Conservation (phyloP, 2,113 vertebrate genomes). For the Paradoxurus hermaphroditus region DNA sequence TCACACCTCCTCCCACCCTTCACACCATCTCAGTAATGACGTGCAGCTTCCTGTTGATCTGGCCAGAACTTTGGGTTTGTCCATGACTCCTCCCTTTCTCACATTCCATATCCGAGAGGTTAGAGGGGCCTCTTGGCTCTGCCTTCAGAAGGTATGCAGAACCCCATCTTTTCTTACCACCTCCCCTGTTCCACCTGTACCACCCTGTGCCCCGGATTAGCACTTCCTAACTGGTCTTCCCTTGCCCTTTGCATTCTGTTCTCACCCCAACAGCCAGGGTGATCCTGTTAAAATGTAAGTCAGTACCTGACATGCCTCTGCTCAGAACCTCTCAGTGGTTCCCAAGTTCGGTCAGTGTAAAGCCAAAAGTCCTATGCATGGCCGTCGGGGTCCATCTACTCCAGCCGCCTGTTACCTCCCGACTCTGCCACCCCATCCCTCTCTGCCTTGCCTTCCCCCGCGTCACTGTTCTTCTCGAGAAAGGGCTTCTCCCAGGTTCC, state of each 20-base stretch:
- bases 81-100: neutral
- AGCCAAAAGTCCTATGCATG: neutral
- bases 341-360: neutral
- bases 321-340: neutral
- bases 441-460: neutral
- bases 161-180: neutral
- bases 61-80: neutral
- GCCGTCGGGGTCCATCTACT: neutral
- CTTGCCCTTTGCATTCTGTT: neutral
- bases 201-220: neutral
- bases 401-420: neutral
- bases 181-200: neutral
- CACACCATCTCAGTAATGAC: accelerated
- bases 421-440: neutral
- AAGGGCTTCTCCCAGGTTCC: neutral
- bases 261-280: neutral
- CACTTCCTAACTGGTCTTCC: neutral
- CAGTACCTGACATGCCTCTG: too few species aligned
- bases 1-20: neutral
- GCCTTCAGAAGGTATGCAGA: neutral
- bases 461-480: neutral
- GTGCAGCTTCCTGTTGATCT: neutral
- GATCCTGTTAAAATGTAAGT: neutral
- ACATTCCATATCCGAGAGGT: neutral
- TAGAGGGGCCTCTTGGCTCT: neutral